Base-by-base conservation (phyloP, 2,113 vertebrate genomes). In the Zosterops lateralis region DNA sequence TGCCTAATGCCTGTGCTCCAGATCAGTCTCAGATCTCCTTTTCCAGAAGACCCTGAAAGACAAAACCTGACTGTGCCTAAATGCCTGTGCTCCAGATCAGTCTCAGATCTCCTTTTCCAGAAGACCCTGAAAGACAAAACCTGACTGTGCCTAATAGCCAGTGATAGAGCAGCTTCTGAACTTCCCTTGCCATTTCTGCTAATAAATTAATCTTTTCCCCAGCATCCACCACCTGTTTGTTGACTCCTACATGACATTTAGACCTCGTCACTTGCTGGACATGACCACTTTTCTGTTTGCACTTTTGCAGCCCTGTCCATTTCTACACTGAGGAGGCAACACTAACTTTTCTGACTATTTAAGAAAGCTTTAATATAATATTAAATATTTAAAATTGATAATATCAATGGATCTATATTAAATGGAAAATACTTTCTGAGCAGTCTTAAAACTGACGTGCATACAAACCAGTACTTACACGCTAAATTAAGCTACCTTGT, bases 251-350 rank as follows among this genome's bases (percentile, higher is more conserved):
- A n/a, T 21, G n/a, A 56, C 25, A 77, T 31, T 66, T 10, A 42
- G 31, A 36, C 10, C 34, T 7, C 5, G 14, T 65, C 14, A 4
- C 50, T 54, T 40, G 47, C 50, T 2, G 4, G 42, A 47, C 44
- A n/a, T 40, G 68, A 32, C 8, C 16, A 16, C 10, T 26, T 40
- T 45, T 76, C 5, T 0, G 16, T 72, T n/a, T 29, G 38, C 0
- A 0, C 15, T 85, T 91, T 22, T 53, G 21, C 32, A 9, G 40
- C 1, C 1, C 20, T 14, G 36, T 17, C 26, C 15, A 28, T 6
- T 60, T 38, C 62, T 64, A 9, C 2, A 17, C 8, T 2, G 20
- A 64, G 10, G 9, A 36, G 22, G 31, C 50, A 58, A 44, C 47
- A 44, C 6, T 13, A 68, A 34, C 28, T 80, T n/a, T 25, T 47